phyloP scores from a whole-genome alignment of 2,113 vertebrate species.

The Podilymbus podiceps region DNA sequence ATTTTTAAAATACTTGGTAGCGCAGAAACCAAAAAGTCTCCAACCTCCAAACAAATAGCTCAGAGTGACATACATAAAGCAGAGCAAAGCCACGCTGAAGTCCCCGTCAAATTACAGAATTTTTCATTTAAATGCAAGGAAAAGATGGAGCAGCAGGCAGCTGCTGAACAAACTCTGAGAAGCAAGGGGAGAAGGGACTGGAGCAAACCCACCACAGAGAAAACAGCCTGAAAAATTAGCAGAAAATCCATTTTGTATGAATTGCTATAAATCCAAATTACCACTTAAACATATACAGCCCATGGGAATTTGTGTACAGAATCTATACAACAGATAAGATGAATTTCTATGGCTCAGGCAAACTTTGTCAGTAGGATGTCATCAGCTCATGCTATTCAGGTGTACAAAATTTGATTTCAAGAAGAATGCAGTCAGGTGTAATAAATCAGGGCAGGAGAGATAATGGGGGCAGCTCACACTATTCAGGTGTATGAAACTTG shows the following conservation, averaged over 20 bases:
- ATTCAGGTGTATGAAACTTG: background rate
- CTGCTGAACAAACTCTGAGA: background rate
- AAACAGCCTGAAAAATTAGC: background rate
- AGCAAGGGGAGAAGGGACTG: background rate
- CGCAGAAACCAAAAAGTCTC: background rate
- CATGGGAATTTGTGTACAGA: background rate
- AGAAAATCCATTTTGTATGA: background rate
- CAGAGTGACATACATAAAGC: fast-evolving
- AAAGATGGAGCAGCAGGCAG: background rate
- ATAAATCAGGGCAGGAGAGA: background rate
- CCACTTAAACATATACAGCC: background rate
- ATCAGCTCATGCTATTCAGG: background rate
- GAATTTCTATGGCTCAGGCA: background rate
- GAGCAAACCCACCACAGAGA: background rate
- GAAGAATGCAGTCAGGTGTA: background rate
- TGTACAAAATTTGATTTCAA: background rate
- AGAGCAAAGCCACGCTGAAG: background rate
- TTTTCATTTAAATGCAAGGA: background rate
- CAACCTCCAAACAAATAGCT: background rate
- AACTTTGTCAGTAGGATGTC: background rate
- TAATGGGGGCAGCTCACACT: background rate
- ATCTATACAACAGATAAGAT: background rate
- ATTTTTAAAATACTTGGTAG: background rate
- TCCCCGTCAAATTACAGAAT: background rate
- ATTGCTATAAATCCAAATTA: background rate